phyloP scores from a whole-genome alignment of 64 coral and sea anemone genomes.

The Montipora efflorescens region DNA sequence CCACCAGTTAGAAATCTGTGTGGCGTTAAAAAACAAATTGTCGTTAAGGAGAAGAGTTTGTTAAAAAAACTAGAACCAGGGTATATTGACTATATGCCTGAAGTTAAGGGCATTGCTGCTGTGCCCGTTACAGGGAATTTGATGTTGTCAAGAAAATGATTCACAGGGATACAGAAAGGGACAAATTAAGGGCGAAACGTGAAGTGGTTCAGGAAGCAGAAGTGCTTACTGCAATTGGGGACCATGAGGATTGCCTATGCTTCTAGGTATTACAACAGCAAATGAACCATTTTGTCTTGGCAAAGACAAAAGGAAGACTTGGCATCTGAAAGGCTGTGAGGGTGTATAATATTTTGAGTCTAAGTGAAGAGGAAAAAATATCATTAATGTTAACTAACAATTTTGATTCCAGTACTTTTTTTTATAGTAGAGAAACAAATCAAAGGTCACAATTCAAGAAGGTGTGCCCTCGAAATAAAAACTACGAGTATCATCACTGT shows the following conservation, averaged over 20 bases:
- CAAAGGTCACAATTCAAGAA: too few species aligned
- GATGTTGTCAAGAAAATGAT: background rate
- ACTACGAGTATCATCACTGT: too few species aligned
- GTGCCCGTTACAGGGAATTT: background rate
- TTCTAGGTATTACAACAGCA: too few species aligned
- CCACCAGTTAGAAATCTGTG: background rate
- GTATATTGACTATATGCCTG: background rate
- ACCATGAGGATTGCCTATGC: background rate
- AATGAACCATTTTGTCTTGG: too few species aligned
- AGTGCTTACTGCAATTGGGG: background rate
- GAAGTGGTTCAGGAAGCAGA: background rate
- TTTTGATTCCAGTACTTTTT: too few species aligned
- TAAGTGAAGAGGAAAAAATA: too few species aligned
- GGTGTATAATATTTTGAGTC: too few species aligned
- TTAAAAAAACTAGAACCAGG: background rate
- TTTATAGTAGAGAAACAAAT: too few species aligned
- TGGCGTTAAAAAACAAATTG: slow-evolving; percentile 3
- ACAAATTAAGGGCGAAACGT: background rate
- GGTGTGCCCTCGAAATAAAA: too few species aligned
- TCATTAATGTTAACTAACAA: too few species aligned
- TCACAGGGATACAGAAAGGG: background rate
- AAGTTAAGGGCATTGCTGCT: background rate
- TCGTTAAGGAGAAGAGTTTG: background rate
- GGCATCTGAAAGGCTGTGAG: too few species aligned
- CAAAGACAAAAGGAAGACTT: too few species aligned